phyloP scores from a whole-genome alignment of 2,113 vertebrate genomes.

The Atlantisia rogersi region DNA sequence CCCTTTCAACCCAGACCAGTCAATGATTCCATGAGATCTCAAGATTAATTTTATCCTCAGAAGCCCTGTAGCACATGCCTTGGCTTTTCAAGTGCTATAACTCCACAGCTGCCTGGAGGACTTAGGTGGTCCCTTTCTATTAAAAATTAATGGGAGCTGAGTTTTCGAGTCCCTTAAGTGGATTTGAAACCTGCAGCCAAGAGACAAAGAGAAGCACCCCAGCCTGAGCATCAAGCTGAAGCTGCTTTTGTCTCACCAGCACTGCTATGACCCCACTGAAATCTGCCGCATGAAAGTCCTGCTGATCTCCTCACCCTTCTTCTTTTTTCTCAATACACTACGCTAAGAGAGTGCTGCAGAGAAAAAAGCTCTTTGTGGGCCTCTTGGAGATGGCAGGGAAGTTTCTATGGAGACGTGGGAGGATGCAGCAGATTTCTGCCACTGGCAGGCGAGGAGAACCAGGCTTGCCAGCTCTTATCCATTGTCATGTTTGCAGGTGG shows the following conservation, averaged over 20 bases:
- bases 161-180: constrained; percentile 46
- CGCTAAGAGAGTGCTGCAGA: not conserved
- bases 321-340: not conserved
- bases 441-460: not conserved
- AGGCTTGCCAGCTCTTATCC: accelerated
- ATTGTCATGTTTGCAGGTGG: not conserved
- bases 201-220: not conserved
- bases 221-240: not conserved
- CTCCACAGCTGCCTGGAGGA: not conserved
- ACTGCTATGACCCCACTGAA: not conserved
- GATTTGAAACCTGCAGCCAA: constrained; percentile 29
- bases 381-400: not conserved
- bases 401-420: constrained; percentile 13
- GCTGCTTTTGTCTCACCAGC: not conserved
- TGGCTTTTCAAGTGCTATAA: not conserved
- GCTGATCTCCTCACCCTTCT: not conserved
- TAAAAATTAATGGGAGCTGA: constrained; percentile 41
- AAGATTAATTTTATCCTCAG: constrained; percentile 34
- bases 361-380: not conserved
- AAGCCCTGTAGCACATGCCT: constrained; percentile 4
- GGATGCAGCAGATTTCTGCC: not conserved
- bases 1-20: too few relatives aligned
- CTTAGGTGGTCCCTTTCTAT: not conserved
- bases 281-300: accelerated
- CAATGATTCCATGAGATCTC: not conserved